Evolutionary conservation across 2,797 vertebrate species (phyloP), one percentile per base, ranked within the genome.

Genomic region (Lophius americanus): DNA sequence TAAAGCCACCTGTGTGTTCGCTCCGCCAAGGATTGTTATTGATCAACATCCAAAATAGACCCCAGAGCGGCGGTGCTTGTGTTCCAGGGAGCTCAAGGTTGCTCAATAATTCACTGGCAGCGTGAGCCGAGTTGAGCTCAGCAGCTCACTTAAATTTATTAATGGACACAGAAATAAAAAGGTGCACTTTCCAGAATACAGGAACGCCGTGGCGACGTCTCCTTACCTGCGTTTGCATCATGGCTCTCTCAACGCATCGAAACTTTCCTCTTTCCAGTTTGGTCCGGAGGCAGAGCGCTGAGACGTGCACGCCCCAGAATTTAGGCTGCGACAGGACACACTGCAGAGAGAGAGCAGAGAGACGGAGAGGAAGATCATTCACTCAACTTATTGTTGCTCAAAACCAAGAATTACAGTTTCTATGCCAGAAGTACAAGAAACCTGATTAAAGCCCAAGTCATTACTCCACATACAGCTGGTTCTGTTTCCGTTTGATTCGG

Each of bases 141-240:
- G 61, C 57, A 5, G 64, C 51, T 72, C 57, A 56, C 64, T 56
- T 13, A 41, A 60, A 62, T 62, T 38, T 14, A 4, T 9, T 49
- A 43, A 60, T 60, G 13, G 39, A n/a, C 9, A 47, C 10, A 23
- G 32, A 66, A 50, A 42, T 41, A 46, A 54, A 23, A 9, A 49
- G 8, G 41, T 42, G 41, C 6, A 9, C 41, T 23, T 23, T 23
- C 23, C 23, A 23, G 23, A 42, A 42, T 10, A 12, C 9, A 44
- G 43, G 4, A 44, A 44, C 9, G 43, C 43, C 39, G 23, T 23
- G 23, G 23, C 23, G 23, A 23, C 23, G n/a, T 52, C 37, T 38
- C 7, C 75, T 86, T 88, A 98, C 98, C 95, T 99, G 98, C 3
- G 92, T 98, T 88, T 99, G 98, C 92, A 92, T 96, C 97, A 99